Base-by-base conservation (phyloP, 30 jellyfish, hydroid and myxozoan genomes). In the Phacellophora camtschatica region DNA sequence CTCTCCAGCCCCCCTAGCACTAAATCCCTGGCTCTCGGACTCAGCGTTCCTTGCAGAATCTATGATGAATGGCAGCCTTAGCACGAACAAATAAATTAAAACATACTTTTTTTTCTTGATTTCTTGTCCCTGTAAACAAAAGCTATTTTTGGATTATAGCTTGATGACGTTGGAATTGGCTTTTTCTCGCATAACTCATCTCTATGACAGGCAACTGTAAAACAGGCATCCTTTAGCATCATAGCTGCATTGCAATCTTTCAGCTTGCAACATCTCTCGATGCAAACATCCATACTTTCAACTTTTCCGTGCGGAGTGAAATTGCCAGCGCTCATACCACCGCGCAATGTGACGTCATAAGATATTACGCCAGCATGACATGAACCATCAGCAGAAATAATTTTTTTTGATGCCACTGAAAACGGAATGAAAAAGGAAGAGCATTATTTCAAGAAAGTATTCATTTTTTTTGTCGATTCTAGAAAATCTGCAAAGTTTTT, bases 281-380 rank as follows among this genome's bases (percentile, higher is more conserved):
- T 92, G 82, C 98, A 92, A 1, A 72, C 72, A 48, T 92, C 98
- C 95, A 92, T 92, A 89, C 95, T 86, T 18, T 81, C 88, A 29
- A 92, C 90, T 56, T 79, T 85, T 1, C 98, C 98, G 50, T 92
- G 98, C 0, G 98, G 98, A n/a, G 98, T 92, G 67, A 92, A 92
- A 29, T 92, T 92, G 0, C 98, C 98, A 0, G 98, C 98, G 19
- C 75, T 53, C 77, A 92, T 74, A 9, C 98, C 98, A 20, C 98
- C 98, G 28, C 90, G 58, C 16, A 92, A 85, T 16, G 97, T 92
- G 66, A 92, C 98, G 77, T 92, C 98, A 59, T 92, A 92, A 33
- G 98, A 92, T 34, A 92, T 92, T 0, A 84, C 94, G 0, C 98
- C 98, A 25, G 98, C 95, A 62, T 81, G 96, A 77, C 98, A 92